Evolutionary conservation across 1,140 invertebrate species (phyloP).

Genomic region (Heliconius melpomene): DNA sequence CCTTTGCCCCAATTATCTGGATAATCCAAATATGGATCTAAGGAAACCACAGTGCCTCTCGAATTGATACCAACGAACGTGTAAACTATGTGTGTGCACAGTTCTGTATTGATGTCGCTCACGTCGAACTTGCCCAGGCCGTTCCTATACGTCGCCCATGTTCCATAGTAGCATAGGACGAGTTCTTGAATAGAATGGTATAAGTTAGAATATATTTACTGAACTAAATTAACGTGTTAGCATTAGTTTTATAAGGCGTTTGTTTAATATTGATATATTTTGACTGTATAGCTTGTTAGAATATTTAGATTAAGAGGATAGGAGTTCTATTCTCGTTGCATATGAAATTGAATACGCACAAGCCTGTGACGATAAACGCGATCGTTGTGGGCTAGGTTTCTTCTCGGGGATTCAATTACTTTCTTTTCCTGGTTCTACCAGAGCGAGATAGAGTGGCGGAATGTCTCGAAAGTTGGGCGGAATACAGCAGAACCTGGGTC

Average conservation of each 20-base stretch:
- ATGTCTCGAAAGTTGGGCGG: too few relatives aligned
- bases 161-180: constrained; percentile 87
- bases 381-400: too few relatives aligned
- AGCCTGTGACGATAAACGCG: too few relatives aligned
- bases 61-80: constrained; percentile 84
- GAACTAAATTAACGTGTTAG: not conserved
- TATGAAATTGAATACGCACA: too few relatives aligned
- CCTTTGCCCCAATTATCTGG: constrained; percentile 76
- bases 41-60: constrained; percentile 76
- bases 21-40: constrained; percentile 86
- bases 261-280: not conserved
- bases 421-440: too few relatives aligned
- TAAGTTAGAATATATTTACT: not conserved
- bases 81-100: constrained; percentile 90
- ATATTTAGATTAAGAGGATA: not conserved
- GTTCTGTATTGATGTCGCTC: constrained; percentile 84
- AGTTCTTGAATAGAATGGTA: constrained; percentile 65
- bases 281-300: not conserved
- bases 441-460: too few relatives aligned
- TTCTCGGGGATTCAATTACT: too few relatives aligned
- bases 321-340: too few relatives aligned
- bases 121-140: constrained; percentile 85
- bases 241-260: not conserved
- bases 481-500: too few relatives aligned
- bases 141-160: constrained; percentile 87